A percentile compares a stretch with the other conserved stretches of the same genome.
Conservation (phyloP, 1,140 invertebrate species). For the Hirudo medicinalis region DNA sequence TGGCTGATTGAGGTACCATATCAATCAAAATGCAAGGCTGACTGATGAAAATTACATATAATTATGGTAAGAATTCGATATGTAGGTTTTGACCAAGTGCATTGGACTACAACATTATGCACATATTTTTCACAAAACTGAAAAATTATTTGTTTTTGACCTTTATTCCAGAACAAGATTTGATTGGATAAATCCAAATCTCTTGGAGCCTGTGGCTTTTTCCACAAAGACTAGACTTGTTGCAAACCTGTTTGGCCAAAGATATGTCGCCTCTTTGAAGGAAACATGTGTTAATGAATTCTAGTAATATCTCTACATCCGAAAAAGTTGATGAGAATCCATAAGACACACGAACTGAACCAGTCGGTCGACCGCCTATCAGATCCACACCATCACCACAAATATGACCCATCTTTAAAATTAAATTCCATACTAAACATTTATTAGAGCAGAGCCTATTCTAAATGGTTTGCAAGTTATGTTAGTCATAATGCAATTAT, state of each 20-base stretch:
- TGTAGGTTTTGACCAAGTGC: background rate
- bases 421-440: slow-evolving; percentile 18
- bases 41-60: too few species aligned
- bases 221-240: background rate
- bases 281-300: slow-evolving; percentile 51
- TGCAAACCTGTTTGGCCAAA: background rate
- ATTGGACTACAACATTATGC: background rate
- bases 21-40: too few species aligned
- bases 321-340: slow-evolving; percentile 69
- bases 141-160: slow-evolving; percentile 10
- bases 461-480: background rate
- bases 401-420: slow-evolving; percentile 63
- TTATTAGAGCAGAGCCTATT: background rate
- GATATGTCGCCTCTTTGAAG: slow-evolving; percentile 24
- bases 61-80: too few species aligned
- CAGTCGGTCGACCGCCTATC: slow-evolving; percentile 75
- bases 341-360: slow-evolving; percentile 79
- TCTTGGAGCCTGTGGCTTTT: background rate
- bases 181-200: slow-evolving; percentile 1
- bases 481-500: background rate
- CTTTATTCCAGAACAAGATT: slow-evolving; percentile 14
- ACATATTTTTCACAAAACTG: background rate
- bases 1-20: too few species aligned
- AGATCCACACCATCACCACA: slow-evolving; percentile 82
- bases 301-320: slow-evolving; percentile 58